Evolutionary conservation across 2,888 invertebrate species (phyloP).

Genomic region (Alentia gelatinosa): DNA sequence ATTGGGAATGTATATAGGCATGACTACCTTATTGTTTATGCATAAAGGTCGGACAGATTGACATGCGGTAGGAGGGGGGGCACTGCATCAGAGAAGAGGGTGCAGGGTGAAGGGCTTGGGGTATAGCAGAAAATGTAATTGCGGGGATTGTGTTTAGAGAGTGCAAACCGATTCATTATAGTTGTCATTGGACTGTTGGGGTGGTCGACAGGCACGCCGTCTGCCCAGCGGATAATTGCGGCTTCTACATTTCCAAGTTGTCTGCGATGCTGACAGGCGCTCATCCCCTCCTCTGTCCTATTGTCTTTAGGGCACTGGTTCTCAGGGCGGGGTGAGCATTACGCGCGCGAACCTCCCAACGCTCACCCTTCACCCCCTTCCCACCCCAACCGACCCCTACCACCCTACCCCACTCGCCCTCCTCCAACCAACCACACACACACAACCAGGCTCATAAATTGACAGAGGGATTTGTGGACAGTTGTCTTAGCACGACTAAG

Average conservation of each 20-base stretch:
- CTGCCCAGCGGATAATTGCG: constrained; percentile 35
- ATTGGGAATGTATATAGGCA: background rate
- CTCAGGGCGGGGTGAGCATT: too few species aligned
- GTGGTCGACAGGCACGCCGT: background rate
- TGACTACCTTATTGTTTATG: background rate
- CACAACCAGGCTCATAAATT: background rate
- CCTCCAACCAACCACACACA: background rate
- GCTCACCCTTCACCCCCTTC: too few species aligned
- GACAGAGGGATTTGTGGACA: constrained; percentile 16
- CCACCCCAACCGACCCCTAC: background rate
- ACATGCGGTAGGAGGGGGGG: background rate
- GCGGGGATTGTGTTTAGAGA: background rate
- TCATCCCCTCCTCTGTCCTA: background rate
- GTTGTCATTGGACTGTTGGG: background rate
- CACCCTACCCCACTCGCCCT: background rate
- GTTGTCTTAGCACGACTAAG: constrained; percentile 49
- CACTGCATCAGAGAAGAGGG: background rate
- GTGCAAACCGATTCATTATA: constrained; percentile 52
- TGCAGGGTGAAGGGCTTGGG: background rate
- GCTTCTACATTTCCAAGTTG: constrained; percentile 50
- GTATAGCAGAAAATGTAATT: background rate
- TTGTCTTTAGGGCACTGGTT: constrained; percentile 30
- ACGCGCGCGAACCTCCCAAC: too few species aligned
- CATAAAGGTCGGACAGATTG: background rate
- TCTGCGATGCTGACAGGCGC: background rate